Conservation (phyloP, 1,140 invertebrate genomes). For the Lucilia sericata region DNA sequence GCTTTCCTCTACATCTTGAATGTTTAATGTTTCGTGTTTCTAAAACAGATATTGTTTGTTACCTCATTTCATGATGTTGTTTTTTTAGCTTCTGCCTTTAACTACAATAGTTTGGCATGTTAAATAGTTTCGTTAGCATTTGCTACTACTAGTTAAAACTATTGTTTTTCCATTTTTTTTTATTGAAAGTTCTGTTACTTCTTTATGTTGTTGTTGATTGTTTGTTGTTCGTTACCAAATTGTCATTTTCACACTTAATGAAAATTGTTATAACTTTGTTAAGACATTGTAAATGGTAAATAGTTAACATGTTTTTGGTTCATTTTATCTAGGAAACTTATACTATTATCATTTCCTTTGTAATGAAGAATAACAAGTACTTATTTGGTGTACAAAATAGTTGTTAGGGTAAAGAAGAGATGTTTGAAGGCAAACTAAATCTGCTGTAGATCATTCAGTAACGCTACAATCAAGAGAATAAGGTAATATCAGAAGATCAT, state of each 20-base stretch:
- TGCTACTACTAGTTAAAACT: constrained; percentile 27
- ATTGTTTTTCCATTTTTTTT: not conserved
- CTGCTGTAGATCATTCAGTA: too few relatives aligned
- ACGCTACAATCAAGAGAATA: too few relatives aligned
- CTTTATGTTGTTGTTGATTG: not conserved
- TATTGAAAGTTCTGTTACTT: not conserved
- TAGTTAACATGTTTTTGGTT: not conserved
- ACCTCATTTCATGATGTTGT: not conserved
- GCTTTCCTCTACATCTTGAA: not conserved
- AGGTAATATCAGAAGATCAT: too few relatives aligned
- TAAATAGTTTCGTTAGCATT: constrained; percentile 9
- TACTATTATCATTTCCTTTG: too few relatives aligned
- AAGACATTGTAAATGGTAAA: not conserved
- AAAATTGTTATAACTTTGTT: constrained; percentile 40
- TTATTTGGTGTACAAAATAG: too few relatives aligned
- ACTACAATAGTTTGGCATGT: constrained; percentile 24
- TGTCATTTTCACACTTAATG: constrained; percentile 42
- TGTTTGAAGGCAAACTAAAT: too few relatives aligned
- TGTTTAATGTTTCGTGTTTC: constrained; percentile 16
- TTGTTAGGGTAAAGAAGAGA: not conserved
- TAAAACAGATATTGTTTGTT: constrained; percentile 11
- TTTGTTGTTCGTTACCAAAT: constrained; percentile 37
- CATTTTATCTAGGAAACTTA: not conserved
- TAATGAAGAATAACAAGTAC: too few relatives aligned
- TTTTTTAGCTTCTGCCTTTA: not conserved